phyloP scores from a whole-genome alignment of 2,888 invertebrate species.

The Parnassius mnemosyne region DNA sequence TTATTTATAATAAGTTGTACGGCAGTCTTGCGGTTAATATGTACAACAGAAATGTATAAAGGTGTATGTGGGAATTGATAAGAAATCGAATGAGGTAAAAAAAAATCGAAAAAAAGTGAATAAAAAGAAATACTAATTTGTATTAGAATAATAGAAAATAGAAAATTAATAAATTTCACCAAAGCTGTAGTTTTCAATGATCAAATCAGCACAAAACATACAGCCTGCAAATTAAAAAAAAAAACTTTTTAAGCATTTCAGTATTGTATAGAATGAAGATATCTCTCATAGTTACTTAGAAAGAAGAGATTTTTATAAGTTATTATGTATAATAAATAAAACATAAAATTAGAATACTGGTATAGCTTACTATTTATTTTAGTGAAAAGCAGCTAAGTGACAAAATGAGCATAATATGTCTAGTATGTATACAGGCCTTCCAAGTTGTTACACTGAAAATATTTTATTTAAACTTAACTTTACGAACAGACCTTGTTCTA shows the following conservation, averaged over 20 bases:
- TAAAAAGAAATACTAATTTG: not conserved
- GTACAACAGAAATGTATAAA: not conserved
- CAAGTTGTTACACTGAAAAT: too few species aligned
- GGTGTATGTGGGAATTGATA: too few species aligned
- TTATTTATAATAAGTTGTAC: too few species aligned
- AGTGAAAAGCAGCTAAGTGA: too few species aligned
- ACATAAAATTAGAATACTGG: not conserved
- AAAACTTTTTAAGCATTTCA: not conserved
- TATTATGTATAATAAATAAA: not conserved
- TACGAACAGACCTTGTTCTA: too few species aligned
- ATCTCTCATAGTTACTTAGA: conserved; percentile 18
- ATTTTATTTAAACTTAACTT: too few species aligned
- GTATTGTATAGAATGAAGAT: conserved; percentile 8
- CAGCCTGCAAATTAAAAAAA: not conserved
- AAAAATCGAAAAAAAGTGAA: not conserved
- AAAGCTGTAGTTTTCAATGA: not conserved
- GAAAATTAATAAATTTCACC: not conserved
- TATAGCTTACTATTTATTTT: not conserved
- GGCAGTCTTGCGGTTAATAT: too few species aligned
- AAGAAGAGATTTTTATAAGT: not conserved
- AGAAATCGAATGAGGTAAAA: too few species aligned
- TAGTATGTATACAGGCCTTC: not conserved
- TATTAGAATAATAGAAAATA: not conserved
- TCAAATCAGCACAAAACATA: conserved; percentile 14
- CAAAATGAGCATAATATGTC: not conserved